A percentile compares a stretch with the other conserved stretches of the same genome.
Evolutionary conservation across 2,888 invertebrate species (phyloP).

Genomic region (Himalopsyche anomala): DNA sequence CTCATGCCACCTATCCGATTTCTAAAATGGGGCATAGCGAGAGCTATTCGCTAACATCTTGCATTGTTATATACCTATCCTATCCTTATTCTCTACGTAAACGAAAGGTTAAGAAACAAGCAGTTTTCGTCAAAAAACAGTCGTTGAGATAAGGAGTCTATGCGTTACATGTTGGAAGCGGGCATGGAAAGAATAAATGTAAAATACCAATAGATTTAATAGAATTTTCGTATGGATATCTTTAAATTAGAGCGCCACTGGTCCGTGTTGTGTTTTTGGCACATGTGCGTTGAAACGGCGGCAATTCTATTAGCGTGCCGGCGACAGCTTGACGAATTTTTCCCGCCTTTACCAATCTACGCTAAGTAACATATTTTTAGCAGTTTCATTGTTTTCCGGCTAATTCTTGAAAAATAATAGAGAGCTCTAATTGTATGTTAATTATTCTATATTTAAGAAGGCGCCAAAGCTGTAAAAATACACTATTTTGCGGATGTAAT

Average conservation of each 20-base stretch:
- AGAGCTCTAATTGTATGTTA: not conserved
- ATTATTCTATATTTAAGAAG: conserved; percentile 4
- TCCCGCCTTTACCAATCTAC: conserved; percentile 1
- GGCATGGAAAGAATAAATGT: too few species aligned
- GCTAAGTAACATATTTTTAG: not conserved
- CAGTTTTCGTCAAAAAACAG: too few species aligned
- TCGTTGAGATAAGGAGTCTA: too few species aligned
- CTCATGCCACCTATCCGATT: too few species aligned
- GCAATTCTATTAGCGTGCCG: conserved; percentile 16
- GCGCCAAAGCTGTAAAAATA: not conserved
- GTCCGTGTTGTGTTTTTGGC: not conserved
- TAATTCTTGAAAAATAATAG: not conserved
- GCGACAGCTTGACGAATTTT: conserved; percentile 5
- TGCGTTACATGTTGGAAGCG: too few species aligned
- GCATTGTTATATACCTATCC: too few species aligned
- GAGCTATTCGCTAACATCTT: too few species aligned
- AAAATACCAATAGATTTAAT: too few species aligned
- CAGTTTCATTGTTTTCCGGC: not conserved
- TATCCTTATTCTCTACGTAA: too few species aligned
- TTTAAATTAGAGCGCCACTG: not conserved
- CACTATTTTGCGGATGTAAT: not conserved
- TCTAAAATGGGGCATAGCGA: too few species aligned
- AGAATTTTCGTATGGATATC: too few species aligned
- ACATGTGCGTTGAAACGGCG: not conserved
- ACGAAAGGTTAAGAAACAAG: too few species aligned